phyloP scores from a whole-genome alignment of 1,140 invertebrate species.

The Anadara kagoshimensis region DNA sequence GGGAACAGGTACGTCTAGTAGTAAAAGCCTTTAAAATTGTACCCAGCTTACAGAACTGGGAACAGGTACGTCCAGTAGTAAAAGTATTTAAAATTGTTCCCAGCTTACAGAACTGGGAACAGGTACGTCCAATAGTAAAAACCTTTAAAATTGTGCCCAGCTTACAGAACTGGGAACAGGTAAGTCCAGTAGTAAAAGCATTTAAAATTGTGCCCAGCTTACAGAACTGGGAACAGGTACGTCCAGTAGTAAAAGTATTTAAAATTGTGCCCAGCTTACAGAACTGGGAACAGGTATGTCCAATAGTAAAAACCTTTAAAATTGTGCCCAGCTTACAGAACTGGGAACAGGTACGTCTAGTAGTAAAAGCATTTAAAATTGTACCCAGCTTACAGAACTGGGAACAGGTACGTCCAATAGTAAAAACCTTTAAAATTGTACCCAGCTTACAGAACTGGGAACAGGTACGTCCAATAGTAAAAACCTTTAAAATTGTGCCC shows the following conservation, averaged over 20 bases:
- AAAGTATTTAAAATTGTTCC: slow-evolving; percentile 99
- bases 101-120: slow-evolving; percentile 95
- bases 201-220: slow-evolving; percentile 97
- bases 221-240: slow-evolving; percentile 97
- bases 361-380: slow-evolving; percentile 99
- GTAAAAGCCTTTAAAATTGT: slow-evolving; percentile 99
- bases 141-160: slow-evolving; percentile 98
- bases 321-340: slow-evolving; percentile 94
- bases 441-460: slow-evolving; percentile 95
- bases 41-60: slow-evolving; percentile 94
- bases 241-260: slow-evolving; percentile 97
- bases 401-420: no score
- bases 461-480: no score
- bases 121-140: slow-evolving; percentile 96
- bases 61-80: no score
- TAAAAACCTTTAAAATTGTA: slow-evolving; percentile 98
- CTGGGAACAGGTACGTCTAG: no score
- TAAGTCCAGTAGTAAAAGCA: slow-evolving; percentile 96
- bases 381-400: slow-evolving; percentile 95
- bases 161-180: slow-evolving; percentile 96
- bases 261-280: slow-evolving; percentile 96
- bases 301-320: slow-evolving; percentile 98
- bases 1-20: no score
- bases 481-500: slow-evolving; percentile 98
- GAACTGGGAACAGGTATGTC: slow-evolving; percentile 98